Evolutionary conservation across 1,140 invertebrate genomes (phyloP), one percentile per base, ranked within the genome.

Genomic region (Prorops nasuta): DNA sequence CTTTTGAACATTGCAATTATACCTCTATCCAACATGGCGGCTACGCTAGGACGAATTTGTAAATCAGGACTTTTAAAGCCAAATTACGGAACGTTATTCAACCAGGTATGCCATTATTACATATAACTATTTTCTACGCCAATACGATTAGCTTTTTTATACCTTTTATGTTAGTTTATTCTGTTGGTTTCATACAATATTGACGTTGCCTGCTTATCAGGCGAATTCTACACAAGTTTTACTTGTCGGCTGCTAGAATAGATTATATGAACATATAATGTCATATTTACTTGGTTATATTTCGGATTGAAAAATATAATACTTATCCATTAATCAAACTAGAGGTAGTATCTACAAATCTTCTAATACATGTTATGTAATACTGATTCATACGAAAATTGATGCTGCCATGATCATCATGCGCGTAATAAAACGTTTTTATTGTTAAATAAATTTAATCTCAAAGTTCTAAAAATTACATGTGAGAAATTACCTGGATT

Each of bases 41-140:
- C 87, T 70, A 82, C 84, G 71, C 82, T 90, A 72, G 84, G 87
- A 80, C 84, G 87, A 78, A 84, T 90, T 85, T 89, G 84, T 81
- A 86, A 88, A 79, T 83, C 87, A 72, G 82, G 84, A 73, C 80
- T 89, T 74, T 81, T 88, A 69, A 86, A 84, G 80, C 73, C 80
- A 62, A 81, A 72, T 65, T 79, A 76, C 71, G 74, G 75, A 51
- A 51, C 70, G 41, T 61, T 76, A 51, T 63, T 77, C 35, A 72
- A 69, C 55, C 81, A 83, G 77, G 83, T 84, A 78, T 57, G 66
- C 60, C 20, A 54, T 32, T 44, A 19, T 32, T 9, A 32, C 14
- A 1, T 7, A 1, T 35, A 1, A 28, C 0, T 3, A 15, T 3
- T 4, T 9, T 32, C 14, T 1, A 18, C 15, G 17, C 9, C 10